Percentiles rank a stretch among this genome's conserved stretches.
These are phyloP conservation scores for Aradus depressus DNA, from an alignment of 2,888 invertebrate species.

Conservation along the genomic window DNA sequence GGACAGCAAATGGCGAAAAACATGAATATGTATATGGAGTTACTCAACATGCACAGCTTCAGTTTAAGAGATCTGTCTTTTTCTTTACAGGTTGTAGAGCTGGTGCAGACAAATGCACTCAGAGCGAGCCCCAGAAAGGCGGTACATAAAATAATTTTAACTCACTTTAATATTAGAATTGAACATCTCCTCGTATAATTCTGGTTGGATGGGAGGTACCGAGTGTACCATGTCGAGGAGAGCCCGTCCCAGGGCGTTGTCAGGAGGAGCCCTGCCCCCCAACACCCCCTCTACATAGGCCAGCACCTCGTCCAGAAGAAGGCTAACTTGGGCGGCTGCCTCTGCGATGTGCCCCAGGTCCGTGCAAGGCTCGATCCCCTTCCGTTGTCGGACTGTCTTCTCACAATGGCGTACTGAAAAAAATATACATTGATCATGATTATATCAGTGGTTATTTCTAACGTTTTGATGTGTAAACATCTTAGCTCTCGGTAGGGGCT, in stretches of 20 bases:
- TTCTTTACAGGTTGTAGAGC: too few relatives aligned
- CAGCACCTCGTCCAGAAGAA: conserved; percentile 43
- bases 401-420: conserved; percentile 58
- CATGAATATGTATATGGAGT: too few relatives aligned
- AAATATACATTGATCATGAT: too few relatives aligned
- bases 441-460: too few relatives aligned
- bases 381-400: conserved; percentile 56
- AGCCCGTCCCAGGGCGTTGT: conserved; percentile 81
- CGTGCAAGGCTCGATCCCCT: conserved; percentile 56
- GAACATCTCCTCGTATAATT: conserved; percentile 88
- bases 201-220: conserved; percentile 79
- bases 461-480: too few relatives aligned
- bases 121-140: too few relatives aligned
- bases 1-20: too few relatives aligned
- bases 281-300: conserved; percentile 88
- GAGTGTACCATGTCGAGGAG: conserved; percentile 83
- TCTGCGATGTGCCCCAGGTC: conserved; percentile 75
- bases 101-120: too few relatives aligned
- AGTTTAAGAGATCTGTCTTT: too few relatives aligned
- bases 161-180: conserved; percentile 81
- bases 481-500: too few relatives aligned
- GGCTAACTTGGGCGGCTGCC: conserved; percentile 65
- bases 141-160: conserved; percentile 14
- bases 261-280: conserved; percentile 58
- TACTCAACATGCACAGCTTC: too few relatives aligned